A percentile compares a stretch with the other conserved stretches of the same genome.
Conservation (phyloP, 2,797 vertebrate genomes). For the Eutrigla gurnardus region DNA sequence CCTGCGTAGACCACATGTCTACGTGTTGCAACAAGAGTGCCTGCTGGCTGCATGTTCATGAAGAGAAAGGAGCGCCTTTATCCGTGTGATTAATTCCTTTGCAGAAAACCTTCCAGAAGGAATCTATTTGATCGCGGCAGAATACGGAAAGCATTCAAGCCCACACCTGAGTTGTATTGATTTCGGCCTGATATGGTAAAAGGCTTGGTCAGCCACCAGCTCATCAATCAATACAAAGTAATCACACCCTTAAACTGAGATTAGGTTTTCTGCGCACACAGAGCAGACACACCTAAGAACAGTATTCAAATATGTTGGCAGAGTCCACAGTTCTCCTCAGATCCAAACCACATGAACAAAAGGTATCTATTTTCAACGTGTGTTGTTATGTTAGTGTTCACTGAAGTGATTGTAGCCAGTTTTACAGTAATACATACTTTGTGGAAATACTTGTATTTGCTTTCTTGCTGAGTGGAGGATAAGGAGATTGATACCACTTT, state of each 20-base stretch:
- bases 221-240: slow-evolving; percentile 38
- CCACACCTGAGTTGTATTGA: slow-evolving; percentile 49
- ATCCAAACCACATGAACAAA: slow-evolving; percentile 2
- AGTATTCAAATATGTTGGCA: slow-evolving; percentile 3
- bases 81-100: background rate
- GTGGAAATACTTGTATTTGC: background rate
- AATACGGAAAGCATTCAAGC: slow-evolving; percentile 3
- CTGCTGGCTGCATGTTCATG: background rate
- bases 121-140: slow-evolving; percentile 17
- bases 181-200: slow-evolving; percentile 28
- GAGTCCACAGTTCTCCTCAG: background rate
- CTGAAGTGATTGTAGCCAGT: background rate
- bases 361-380: background rate
- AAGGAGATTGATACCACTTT: background rate
- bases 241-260: slow-evolving; percentile 37
- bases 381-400: background rate
- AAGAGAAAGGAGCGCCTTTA: slow-evolving; percentile 3
- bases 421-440: background rate
- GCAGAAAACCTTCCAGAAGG: background rate
- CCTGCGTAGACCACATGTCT: too few relatives aligned
- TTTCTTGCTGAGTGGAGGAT: background rate
- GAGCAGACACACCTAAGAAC: slow-evolving; percentile 32
- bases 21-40: too few relatives aligned
- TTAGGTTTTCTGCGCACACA: slow-evolving; percentile 26
- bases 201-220: slow-evolving; percentile 28